Evolutionary conservation across 2,797 vertebrate genomes (phyloP).

Genomic region (Enteromius treurensis): DNA sequence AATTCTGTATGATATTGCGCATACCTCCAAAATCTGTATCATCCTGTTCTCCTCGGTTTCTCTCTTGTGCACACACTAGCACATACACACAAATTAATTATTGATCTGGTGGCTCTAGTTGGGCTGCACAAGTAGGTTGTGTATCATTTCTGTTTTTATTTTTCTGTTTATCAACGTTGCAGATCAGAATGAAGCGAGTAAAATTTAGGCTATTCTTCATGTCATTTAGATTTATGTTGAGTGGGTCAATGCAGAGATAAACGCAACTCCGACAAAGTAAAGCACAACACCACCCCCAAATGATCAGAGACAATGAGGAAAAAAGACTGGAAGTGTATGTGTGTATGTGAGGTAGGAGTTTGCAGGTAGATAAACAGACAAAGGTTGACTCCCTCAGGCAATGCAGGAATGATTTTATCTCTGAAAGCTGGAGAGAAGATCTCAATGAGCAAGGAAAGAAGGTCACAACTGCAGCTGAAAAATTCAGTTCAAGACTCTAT

Average conservation of each 20-base stretch:
- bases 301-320: not conserved
- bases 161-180: conserved; percentile 4
- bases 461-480: conserved; percentile 36
- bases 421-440: conserved; percentile 15
- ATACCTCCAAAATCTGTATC: not conserved
- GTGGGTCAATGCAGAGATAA: conserved; percentile 8
- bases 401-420: conserved; percentile 40
- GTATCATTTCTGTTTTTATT: conserved; percentile 11
- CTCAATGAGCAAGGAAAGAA: conserved; percentile 26
- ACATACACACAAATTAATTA: not conserved
- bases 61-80: not conserved
- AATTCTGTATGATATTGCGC: conserved; percentile 16
- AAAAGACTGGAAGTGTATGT: not conserved
- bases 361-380: conserved; percentile 48
- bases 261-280: conserved; percentile 1
- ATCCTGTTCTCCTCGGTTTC: not conserved
- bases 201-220: not conserved
- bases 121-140: conserved; percentile 14
- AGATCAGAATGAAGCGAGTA: not conserved
- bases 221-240: conserved; percentile 13
- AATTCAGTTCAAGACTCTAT: conserved; percentile 36
- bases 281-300: conserved; percentile 1
- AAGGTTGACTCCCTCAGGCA: conserved; percentile 32
- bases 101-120: conserved; percentile 29
- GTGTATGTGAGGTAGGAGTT: not conserved